phyloP scores from a whole-genome alignment of 2,888 invertebrate genomes.

The Ecliptopera silaceata region DNA sequence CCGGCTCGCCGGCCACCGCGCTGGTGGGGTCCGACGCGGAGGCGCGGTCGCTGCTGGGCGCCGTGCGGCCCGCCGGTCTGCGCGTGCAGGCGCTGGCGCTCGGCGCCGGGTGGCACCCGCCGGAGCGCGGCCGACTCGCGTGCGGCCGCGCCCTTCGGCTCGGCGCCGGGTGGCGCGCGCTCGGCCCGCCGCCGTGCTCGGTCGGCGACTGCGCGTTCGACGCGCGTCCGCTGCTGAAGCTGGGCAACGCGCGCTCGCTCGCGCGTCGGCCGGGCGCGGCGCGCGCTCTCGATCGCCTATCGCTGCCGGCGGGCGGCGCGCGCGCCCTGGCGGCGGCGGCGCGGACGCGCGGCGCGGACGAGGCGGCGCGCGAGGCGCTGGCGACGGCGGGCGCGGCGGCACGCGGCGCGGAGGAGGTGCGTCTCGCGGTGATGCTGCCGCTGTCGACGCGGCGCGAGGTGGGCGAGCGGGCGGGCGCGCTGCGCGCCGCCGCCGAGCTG shows the following conservation, averaged over 20 bases:
- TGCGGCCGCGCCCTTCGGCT: conserved; percentile 53
- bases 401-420: conserved; percentile 2
- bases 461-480: conserved; percentile 40
- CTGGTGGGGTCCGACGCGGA: conserved; percentile 47
- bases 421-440: conserved; percentile 28
- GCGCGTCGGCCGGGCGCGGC: conserved; percentile 54
- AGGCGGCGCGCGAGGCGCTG: conserved; percentile 45
- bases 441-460: conserved; percentile 43
- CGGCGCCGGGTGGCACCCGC: conserved; percentile 25
- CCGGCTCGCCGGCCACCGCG: conserved; percentile 78
- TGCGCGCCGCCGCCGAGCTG: conserved; percentile 52
- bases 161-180: conserved; percentile 35
- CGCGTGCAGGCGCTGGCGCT: conserved; percentile 37
- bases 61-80: conserved; percentile 36
- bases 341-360: conserved; percentile 34
- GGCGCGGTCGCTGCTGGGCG: conserved; percentile 43
- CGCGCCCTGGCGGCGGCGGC: conserved; percentile 36
- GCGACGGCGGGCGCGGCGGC: conserved; percentile 31
- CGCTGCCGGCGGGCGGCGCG: conserved; percentile 41
- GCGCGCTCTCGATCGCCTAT: conserved; percentile 52
- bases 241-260: conserved; percentile 57
- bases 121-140: conserved; percentile 36
- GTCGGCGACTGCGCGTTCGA: conserved; percentile 59
- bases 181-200: conserved; percentile 63
- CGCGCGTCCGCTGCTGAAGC: conserved; percentile 59